Percentiles rank a stretch among this genome's conserved stretches.
Conservation (phyloP, 2,113 vertebrate genomes). For the Vidua macroura region DNA sequence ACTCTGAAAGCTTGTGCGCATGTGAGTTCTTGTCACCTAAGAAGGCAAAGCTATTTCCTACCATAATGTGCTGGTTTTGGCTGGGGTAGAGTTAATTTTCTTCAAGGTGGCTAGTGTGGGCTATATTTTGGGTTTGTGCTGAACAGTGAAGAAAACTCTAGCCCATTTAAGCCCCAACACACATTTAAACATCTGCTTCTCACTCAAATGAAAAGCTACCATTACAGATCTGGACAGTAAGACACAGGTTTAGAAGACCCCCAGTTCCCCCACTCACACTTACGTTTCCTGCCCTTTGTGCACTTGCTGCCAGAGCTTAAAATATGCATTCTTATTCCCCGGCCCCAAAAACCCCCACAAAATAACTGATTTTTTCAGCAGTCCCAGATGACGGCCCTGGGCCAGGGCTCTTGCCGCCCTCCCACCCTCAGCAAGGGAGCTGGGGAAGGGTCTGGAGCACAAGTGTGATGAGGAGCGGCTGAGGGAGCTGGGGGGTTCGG, state of each 20-base stretch:
- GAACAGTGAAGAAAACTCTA: not conserved
- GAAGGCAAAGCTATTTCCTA: not conserved
- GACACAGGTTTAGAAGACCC: too few species aligned
- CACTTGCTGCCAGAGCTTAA: not conserved
- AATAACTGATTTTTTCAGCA: not conserved
- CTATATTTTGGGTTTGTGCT: not conserved
- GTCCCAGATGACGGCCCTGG: not conserved
- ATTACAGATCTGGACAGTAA: rapidly evolving
- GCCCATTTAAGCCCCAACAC: not conserved
- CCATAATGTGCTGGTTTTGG: not conserved
- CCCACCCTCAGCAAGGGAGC: rapidly evolving
- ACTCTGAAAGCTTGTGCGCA: not conserved
- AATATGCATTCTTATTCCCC: not conserved
- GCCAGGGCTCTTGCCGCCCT: not conserved
- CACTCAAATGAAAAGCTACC: rapidly evolving
- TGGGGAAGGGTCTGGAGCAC: not conserved
- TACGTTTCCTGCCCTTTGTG: rapidly evolving
- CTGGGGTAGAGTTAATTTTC: not conserved
- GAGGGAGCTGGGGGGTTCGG: not conserved
- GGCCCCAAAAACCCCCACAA: rapidly evolving
- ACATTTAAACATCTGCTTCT: not conserved
- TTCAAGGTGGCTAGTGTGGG: not conserved
- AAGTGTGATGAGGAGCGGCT: not conserved
- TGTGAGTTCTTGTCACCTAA: too few species aligned
- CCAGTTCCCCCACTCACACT: rapidly evolving